These are phyloP conservation scores for Enteromius afrohamiltoni DNA, from an alignment of 2,797 vertebrate genomes.

Conservation along the genomic window DNA sequence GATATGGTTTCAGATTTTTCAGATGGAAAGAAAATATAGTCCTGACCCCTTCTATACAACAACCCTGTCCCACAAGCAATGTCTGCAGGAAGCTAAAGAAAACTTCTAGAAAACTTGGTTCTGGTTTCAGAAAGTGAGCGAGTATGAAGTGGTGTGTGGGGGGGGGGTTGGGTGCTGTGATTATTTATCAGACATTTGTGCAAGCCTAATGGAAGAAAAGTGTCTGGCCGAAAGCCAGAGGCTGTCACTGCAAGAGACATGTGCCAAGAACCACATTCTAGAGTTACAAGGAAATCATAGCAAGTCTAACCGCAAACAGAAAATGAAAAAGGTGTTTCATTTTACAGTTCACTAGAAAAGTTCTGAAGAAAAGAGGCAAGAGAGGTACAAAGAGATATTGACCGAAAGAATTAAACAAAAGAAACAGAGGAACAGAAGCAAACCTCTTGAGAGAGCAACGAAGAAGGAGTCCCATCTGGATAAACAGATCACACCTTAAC, in stretches of 20 bases:
- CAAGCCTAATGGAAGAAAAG: slow-evolving; percentile 61
- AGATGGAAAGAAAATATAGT: slow-evolving; percentile 16
- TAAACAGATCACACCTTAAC: slow-evolving; percentile 7
- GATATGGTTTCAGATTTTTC: background rate
- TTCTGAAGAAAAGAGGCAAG: background rate
- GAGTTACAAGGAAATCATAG: slow-evolving; percentile 60
- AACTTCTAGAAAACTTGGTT: slow-evolving; percentile 41
- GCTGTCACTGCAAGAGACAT: slow-evolving; percentile 49
- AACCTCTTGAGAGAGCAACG: slow-evolving; percentile 25
- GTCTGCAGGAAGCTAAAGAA: slow-evolving; percentile 21
- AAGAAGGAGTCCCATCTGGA: slow-evolving; percentile 33
- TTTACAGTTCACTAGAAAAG: slow-evolving; percentile 57
- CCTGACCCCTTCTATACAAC: slow-evolving; percentile 11
- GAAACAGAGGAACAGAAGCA: slow-evolving; percentile 9
- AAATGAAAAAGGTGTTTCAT: slow-evolving; percentile 65
- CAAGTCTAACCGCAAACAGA: slow-evolving; percentile 57
- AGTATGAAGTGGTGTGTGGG: background rate
- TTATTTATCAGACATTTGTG: slow-evolving; percentile 64
- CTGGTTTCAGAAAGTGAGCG: slow-evolving; percentile 39
- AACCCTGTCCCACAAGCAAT: slow-evolving; percentile 20
- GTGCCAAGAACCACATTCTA: slow-evolving; percentile 62
- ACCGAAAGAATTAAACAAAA: background rate
- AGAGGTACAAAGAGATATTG: slow-evolving; percentile 3
- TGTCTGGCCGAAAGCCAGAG: slow-evolving; percentile 53
- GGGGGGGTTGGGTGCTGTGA: slow-evolving; percentile 38